Evolutionary conservation across 2,888 invertebrate genomes (phyloP), one percentile per base, ranked within the genome.

Genomic region (Mesorhabditis belari): DNA sequence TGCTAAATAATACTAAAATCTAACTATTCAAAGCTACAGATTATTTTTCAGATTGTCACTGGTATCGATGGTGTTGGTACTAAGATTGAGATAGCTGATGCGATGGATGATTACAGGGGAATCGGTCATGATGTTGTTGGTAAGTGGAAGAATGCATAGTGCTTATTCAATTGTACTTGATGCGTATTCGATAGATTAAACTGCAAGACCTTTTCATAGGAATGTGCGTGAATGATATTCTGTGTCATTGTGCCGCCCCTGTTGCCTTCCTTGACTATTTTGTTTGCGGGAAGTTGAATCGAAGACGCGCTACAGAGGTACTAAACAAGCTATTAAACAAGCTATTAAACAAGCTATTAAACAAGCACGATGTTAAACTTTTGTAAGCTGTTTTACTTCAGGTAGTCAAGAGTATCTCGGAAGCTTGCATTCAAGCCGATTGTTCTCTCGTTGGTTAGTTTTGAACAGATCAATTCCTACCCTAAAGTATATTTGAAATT

Each of bases 51-150:
- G 44, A 35, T 98, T 1, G 91, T 95, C 19, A 91, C 93, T 66
- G 92, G 92, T 0, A 92, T 93, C 0, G 94, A 94, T 80, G 96
- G 96, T 0, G 94, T 98, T 50, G 95, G 96, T 1, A 92, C 95
- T 4, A 98, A 98, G 83, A 85, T 98, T 2, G 91, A 92, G 86
- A 90, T 91, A 55, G 92, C 94, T 0, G 87, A 92, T 79, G 86
- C 86, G 63, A 87, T 88, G 80, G 86, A 87, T 19, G 86, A 88
- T 60, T 92, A 91, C 82, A 87, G 88, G 75, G 88, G 89, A 0
- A 87, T 96, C 59, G 96, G 96, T 0, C 89, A 91, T 74, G 98
- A 98, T 83, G 85, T 98, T 29, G 93, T 98, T 2, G 96, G 63
- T 56, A 9, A 5, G 56, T 56, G 23, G 21, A n/a, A n/a, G n/a